Base-by-base conservation (phyloP, 2,113 vertebrate species). In the Aspidoscelis tigris region DNA sequence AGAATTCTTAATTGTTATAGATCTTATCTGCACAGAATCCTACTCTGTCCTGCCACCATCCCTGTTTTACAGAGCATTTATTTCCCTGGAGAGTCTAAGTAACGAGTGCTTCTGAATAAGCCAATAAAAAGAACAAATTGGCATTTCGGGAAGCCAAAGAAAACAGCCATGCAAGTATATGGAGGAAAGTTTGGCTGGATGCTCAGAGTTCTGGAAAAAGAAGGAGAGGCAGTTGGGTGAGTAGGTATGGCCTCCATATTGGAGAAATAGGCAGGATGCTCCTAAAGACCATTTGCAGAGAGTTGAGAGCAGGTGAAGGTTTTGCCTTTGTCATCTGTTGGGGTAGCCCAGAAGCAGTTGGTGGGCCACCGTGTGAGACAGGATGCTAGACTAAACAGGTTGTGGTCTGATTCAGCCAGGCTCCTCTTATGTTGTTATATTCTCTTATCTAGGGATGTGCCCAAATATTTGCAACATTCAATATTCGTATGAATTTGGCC, bases 1-100 rank as follows among this genome's bases (percentile, higher is more conserved):
- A 93, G 89, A 91, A 93, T 93, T 89, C 90, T 93, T 93, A 94
- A 94, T 93, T 93, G 90, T 88, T 91, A 94, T 92, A 93, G 92
- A 94, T 95, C 91, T 93, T 91, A 94, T 94, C 92, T 81, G 89
- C 84, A 89, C 84, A 92, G 92, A 90, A 89, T 68, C 20, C 50
- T 80, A 22, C 41, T 21, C 39, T 78, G 43, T 70, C 76, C 26
- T 88, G 88, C 88, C 82, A 83, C 88, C 73, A 39, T 89, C 82
- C 84, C 87, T 91, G 88, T 88, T 93, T 92, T 88, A 84, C 26
- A 74, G 65, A 74, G 80, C 87, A 61, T 53, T 88, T 90, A 84
- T 94, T 94, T 88, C 90, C 78, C 50, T 71, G 0, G 0, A 87
- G 89, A 89, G 86, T 88, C 91, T 90, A 83, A 85, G 76, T 58